phyloP scores from a whole-genome alignment of 1,140 invertebrate species.

The Chlorops oryzae region DNA sequence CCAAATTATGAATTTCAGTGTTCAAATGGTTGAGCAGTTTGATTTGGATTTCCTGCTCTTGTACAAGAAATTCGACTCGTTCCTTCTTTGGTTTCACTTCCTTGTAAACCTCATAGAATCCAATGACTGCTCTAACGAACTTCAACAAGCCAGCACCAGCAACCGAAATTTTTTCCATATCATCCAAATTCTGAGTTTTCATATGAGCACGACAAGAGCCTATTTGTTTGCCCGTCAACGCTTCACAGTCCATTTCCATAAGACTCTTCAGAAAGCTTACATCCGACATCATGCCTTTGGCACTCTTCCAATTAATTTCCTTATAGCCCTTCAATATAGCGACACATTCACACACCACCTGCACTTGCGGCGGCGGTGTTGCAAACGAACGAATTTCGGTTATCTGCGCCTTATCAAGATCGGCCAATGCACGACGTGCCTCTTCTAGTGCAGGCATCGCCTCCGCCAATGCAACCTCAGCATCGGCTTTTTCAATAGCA shows the following conservation, averaged over 20 bases:
- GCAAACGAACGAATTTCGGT: constrained; percentile 82
- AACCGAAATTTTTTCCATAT: constrained; percentile 69
- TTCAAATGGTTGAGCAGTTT: constrained; percentile 70
- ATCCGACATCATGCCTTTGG: constrained; percentile 85
- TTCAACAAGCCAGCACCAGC: constrained; percentile 77
- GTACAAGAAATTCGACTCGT: constrained; percentile 68
- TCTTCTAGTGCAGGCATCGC: constrained; percentile 75
- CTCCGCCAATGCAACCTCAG: constrained; percentile 67
- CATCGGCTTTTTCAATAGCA: constrained; percentile 71
- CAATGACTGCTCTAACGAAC: constrained; percentile 78
- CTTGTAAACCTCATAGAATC: constrained; percentile 76
- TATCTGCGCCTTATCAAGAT: constrained; percentile 82
- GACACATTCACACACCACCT: constrained; percentile 80
- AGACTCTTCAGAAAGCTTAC: constrained; percentile 72
- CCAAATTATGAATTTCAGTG: constrained; percentile 65
- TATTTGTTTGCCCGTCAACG: constrained; percentile 68
- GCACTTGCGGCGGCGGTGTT: constrained; percentile 82
- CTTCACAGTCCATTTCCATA: constrained; percentile 79
- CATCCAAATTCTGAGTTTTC: constrained; percentile 62
- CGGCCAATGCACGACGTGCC: constrained; percentile 69
- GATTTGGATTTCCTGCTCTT: constrained; percentile 53
- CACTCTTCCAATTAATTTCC: constrained; percentile 83
- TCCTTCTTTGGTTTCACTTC: constrained; percentile 87
- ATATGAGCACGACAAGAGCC: constrained; percentile 63
- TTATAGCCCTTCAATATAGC: constrained; percentile 74